Conservation (phyloP, 64 coral and sea anemone genomes). For the Porites australiensis region DNA sequence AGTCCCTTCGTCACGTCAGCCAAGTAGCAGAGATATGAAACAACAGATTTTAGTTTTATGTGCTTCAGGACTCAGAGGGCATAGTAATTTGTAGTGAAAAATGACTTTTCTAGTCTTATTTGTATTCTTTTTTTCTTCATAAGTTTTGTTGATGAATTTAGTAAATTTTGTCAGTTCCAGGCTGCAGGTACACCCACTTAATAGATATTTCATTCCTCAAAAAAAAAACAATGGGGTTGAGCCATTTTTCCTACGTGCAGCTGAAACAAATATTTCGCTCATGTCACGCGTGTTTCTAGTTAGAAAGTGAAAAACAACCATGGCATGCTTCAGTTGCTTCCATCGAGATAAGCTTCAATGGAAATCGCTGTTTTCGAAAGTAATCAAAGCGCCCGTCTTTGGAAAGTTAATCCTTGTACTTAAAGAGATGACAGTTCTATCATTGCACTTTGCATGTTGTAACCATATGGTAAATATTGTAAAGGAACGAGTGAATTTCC, state of each 20-base stretch:
- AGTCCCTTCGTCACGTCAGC: neutral
- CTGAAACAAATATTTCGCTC: constrained; percentile 24
- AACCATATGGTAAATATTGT: neutral
- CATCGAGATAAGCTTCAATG: neutral
- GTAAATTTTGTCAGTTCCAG: neutral
- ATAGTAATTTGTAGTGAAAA: neutral
- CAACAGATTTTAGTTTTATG: neutral
- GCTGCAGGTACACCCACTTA: neutral
- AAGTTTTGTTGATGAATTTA: too few species aligned
- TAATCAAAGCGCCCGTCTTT: neutral
- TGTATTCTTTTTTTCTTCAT: neutral
- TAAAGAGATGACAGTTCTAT: neutral
- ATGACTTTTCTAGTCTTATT: neutral
- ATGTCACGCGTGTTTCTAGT: neutral
- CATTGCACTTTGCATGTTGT: neutral
- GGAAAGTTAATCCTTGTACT: constrained; percentile 17
- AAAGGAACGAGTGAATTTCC: neutral
- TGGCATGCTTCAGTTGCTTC: neutral
- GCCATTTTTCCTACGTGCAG: neutral
- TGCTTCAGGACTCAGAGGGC: neutral
- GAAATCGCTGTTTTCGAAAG: neutral
- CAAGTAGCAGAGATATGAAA: neutral
- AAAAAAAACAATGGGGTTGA: neutral
- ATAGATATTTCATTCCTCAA: neutral
- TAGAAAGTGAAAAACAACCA: neutral